Conservation (phyloP, 1,140 invertebrate species). For the Tetragonula clypearis region DNA sequence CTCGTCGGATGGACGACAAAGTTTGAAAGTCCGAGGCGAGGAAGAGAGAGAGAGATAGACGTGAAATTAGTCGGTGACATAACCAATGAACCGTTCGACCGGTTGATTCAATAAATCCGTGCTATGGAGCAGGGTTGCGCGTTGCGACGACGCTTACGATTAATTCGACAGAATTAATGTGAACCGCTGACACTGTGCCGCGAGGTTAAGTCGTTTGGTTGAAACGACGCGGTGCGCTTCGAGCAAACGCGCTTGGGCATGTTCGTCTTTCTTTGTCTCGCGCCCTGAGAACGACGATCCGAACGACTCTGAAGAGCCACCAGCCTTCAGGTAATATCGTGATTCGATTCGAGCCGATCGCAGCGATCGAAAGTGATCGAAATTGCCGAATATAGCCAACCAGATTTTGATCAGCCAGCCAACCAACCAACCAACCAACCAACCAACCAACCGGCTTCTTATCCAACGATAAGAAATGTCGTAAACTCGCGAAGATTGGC, state of each 20-base stretch:
- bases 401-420: neutral
- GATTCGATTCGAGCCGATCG: neutral
- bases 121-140: constrained; percentile 73
- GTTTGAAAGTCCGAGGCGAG: constrained; percentile 8
- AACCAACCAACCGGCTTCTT: neutral
- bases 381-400: neutral
- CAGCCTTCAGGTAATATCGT: neutral
- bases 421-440: too few species aligned
- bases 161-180: constrained; percentile 81
- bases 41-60: constrained; percentile 10
- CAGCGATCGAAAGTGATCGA: neutral
- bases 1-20: neutral
- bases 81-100: constrained; percentile 78
- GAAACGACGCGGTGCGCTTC: constrained; percentile 36
- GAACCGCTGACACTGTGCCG: constrained; percentile 76
- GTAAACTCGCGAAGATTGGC: constrained; percentile 69
- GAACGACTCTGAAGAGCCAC: too few species aligned
- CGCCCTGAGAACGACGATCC: too few species aligned
- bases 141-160: constrained; percentile 75
- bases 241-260: neutral
- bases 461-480: constrained; percentile 50
- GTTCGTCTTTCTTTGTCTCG: too few species aligned
- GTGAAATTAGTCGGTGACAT: constrained; percentile 69
- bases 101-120: constrained; percentile 82
- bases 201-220: constrained; percentile 71